Evolutionary conservation across 2,113 vertebrate genomes (phyloP).

Genomic region (Triplophysa tibetana): DNA sequence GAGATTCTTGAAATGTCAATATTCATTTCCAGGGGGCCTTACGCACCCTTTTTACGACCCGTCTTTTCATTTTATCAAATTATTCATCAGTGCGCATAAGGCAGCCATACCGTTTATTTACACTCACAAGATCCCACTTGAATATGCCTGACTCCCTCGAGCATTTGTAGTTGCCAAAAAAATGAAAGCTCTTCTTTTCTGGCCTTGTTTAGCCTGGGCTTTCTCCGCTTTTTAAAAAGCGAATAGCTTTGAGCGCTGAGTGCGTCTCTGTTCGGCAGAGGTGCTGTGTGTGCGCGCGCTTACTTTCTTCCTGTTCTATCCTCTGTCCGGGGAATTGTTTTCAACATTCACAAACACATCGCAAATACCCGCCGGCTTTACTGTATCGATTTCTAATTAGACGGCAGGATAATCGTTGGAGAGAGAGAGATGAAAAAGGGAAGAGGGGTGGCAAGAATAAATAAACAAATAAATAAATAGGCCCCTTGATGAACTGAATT

Average conservation of each 20-base stretch:
- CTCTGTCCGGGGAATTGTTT: constrained; percentile 80
- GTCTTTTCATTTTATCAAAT: constrained; percentile 11
- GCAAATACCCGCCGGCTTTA: constrained; percentile 82
- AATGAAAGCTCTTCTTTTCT: constrained; percentile 70
- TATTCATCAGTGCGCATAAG: neutral
- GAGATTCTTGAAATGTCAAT: neutral
- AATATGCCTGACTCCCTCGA: constrained; percentile 62
- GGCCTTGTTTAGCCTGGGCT: constrained; percentile 64
- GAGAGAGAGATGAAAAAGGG: constrained; percentile 75
- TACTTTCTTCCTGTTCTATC: constrained; percentile 63
- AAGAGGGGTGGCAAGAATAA: constrained; percentile 66
- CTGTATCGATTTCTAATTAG: constrained; percentile 88
- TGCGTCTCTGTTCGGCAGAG: constrained; percentile 53
- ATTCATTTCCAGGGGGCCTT: neutral
- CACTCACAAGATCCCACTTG: constrained; percentile 57
- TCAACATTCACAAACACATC: constrained; percentile 85
- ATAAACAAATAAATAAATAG: constrained; percentile 75
- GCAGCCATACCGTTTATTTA: constrained; percentile 59
- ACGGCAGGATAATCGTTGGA: constrained; percentile 81
- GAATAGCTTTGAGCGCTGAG: constrained; percentile 73
- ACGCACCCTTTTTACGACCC: neutral
- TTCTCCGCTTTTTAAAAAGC: constrained; percentile 64
- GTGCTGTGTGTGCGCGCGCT: constrained; percentile 50
- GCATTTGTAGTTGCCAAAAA: constrained; percentile 60
- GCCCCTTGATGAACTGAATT: constrained; percentile 72